A percentile compares a stretch with the other conserved stretches of the same genome.
Evolutionary conservation across 2,888 invertebrate species (phyloP).

Genomic region (Steinernema scapterisci): DNA sequence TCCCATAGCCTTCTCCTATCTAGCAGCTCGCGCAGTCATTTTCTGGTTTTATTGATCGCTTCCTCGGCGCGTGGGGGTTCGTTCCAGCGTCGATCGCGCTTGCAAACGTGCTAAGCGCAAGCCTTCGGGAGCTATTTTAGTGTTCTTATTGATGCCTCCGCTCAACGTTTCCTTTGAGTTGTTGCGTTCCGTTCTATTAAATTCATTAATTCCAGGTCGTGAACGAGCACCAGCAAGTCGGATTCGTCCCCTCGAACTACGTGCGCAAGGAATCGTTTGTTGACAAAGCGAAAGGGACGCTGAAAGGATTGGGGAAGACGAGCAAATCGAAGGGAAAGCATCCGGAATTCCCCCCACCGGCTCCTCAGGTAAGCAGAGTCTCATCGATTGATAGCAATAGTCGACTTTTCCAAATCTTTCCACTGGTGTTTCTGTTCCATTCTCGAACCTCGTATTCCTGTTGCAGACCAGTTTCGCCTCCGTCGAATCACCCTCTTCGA

Average conservation of each 20-base stretch:
- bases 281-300: constrained; percentile 62
- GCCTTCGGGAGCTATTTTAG: background rate
- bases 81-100: background rate
- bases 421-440: constrained; percentile 69
- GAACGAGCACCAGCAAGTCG: constrained; percentile 89
- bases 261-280: constrained; percentile 97
- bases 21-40: background rate
- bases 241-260: constrained; percentile 98
- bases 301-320: constrained; percentile 51
- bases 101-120: no score
- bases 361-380: background rate
- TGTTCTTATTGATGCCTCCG: background rate
- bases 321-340: constrained; percentile 25
- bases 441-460: constrained; percentile 54
- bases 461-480: constrained; percentile 24
- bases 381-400: background rate
- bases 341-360: background rate
- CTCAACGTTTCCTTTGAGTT: background rate
- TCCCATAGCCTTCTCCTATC: background rate
- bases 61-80: background rate
- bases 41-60: constrained; percentile 24
- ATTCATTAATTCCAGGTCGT: constrained; percentile 76
- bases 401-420: background rate
- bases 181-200: no score
- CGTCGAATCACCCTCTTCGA: background rate